Percentiles rank a stretch among this genome's conserved stretches.
phyloP scores from a whole-genome alignment of 2,888 invertebrate genomes.

The Myopa tessellatipennis region DNA sequence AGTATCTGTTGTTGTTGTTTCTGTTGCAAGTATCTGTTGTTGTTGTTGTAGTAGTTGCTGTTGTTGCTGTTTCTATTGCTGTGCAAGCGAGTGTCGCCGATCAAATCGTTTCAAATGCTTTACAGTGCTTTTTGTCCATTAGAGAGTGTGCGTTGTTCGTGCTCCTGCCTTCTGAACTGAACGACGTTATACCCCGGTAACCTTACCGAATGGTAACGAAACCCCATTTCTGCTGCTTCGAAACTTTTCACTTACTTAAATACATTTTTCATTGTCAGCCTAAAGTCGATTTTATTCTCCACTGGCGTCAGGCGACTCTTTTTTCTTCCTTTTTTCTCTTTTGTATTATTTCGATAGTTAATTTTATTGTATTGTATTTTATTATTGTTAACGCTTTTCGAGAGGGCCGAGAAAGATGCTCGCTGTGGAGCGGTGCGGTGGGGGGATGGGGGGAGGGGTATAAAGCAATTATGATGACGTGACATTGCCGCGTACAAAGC shows the following conservation, averaged over 20 bases:
- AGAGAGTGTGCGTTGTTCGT: not conserved
- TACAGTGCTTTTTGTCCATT: conserved; percentile 11
- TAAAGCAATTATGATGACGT: conserved; percentile 54
- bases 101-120: conserved; percentile 14
- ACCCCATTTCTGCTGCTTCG: not conserved
- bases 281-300: conserved; percentile 19
- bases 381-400: not conserved
- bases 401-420: not conserved
- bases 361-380: not conserved
- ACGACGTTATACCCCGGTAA: not conserved
- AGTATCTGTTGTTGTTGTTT: conserved; percentile 25
- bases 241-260: conserved; percentile 17
- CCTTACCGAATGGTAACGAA: not conserved
- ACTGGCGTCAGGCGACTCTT: not conserved
- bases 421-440: not conserved
- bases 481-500: conserved; percentile 47
- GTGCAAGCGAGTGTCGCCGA: not conserved
- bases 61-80: not conserved
- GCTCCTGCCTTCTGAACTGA: not conserved
- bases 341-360: not conserved
- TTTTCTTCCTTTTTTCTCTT: not conserved
- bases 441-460: conserved; percentile 34
- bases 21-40: not conserved
- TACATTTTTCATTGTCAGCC: conserved; percentile 36
- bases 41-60: not conserved